Evolutionary conservation across 1,140 invertebrate genomes (phyloP).

Genomic region (Drosophila santomea): DNA sequence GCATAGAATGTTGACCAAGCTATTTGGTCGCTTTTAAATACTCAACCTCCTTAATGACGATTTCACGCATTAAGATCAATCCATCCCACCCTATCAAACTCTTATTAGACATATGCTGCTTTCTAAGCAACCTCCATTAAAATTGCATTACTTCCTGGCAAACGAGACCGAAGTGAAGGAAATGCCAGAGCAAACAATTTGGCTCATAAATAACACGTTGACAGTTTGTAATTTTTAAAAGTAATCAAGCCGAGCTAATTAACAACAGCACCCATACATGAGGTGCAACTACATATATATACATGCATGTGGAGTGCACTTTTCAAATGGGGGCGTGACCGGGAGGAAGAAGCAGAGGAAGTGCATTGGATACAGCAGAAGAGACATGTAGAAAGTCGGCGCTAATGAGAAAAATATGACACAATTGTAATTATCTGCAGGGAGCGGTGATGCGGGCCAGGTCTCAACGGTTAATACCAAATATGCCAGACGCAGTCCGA

Average conservation of each 20-base stretch:
- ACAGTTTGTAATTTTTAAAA: constrained; percentile 81
- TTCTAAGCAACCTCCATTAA: constrained; percentile 33
- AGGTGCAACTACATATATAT: constrained; percentile 26
- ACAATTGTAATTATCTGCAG: constrained; percentile 80
- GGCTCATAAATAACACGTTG: constrained; percentile 76
- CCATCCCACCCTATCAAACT: constrained; percentile 13
- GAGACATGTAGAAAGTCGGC: constrained; percentile 61
- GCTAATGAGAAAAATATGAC: constrained; percentile 83
- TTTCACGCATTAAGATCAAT: background rate
- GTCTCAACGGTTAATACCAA: constrained; percentile 69
- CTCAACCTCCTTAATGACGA: background rate
- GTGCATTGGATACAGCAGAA: constrained; percentile 11
- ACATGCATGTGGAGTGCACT: constrained; percentile 19
- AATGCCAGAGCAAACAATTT: constrained; percentile 49
- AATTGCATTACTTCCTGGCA: constrained; percentile 38
- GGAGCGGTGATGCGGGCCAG: constrained; percentile 37
- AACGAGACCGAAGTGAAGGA: constrained; percentile 18
- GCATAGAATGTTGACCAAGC: background rate
- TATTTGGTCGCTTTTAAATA: background rate
- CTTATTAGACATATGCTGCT: constrained; percentile 40
- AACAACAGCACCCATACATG: constrained; percentile 53
- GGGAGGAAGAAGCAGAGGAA: background rate
- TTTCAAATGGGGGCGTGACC: constrained; percentile 42
- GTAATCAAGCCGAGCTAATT: constrained; percentile 81
- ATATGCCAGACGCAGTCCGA: constrained; percentile 63